Base-by-base conservation (phyloP, 1,140 invertebrate species). In the Sarcophaga peregrina region DNA sequence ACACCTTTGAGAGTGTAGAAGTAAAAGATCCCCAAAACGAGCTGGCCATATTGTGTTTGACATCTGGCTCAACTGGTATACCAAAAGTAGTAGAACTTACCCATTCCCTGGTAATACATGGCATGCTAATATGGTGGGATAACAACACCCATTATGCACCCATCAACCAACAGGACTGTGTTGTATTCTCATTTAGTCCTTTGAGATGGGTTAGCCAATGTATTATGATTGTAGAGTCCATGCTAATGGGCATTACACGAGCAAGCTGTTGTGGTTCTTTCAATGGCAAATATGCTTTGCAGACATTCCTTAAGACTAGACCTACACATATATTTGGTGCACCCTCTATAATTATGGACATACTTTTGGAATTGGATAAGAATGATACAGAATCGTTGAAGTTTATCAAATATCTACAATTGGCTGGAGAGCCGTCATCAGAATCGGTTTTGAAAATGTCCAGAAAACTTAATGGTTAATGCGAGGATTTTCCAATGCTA, bases 61-160 rank as follows among this genome's bases (percentile, higher is more conserved):
- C 82, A 9, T 83, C 82, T 5, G 82, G 82, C 5, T 73, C 82
- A 37, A 83, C 78, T 13, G 82, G 82, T 15, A 13, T 78, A 46
- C 82, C 82, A 15, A 83, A 83, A 54, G 50, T 81, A 1, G 78
- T 78, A 46, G 11, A 80, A 45, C 25, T 80, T 47, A 73, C 58
- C 2, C 82, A 83, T 52, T 13, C 78, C 3, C 20, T 83, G 17
- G n/a, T 83, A 10, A n/a, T 80, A 15, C 37, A 81, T 46, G 82
- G 76, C n/a, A 54, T 81, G 9, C 46, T 13, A 0, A 73, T 46
- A n/a, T 83, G 58, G 76, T 81, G 58, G 58, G 47, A 62, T 52
- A 73, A 82, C 37, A 45, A 47, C 9, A 46, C 13, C 5, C 17
- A 76, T 17, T 47, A 54, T 52, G 20, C 73, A 6, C 73, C 73